Conservation (phyloP, 2,113 vertebrate genomes). For the Tupaia tana region DNA sequence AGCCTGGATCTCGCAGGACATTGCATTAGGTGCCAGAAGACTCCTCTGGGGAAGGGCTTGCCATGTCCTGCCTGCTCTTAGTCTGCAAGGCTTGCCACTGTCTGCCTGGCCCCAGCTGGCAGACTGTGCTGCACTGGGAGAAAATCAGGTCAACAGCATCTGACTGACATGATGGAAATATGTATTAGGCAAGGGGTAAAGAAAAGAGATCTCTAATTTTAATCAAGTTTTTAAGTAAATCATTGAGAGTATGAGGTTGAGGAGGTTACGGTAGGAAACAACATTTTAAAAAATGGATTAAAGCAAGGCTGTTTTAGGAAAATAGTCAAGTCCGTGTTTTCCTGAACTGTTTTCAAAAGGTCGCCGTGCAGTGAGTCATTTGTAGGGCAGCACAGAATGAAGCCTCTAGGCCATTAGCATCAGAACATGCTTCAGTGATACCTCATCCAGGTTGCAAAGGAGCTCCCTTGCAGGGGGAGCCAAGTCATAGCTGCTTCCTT, state of each 20-base stretch:
- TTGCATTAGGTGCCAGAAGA: background rate
- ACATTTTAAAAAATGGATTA: background rate
- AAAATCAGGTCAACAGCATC: background rate
- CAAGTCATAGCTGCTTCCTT: background rate
- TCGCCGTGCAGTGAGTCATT: background rate
- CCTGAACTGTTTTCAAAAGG: background rate
- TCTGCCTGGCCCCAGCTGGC: too few relatives aligned
- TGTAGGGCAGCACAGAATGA: background rate
- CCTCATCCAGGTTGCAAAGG: background rate
- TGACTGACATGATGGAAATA: background rate
- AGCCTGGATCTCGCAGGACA: conserved; percentile 20
- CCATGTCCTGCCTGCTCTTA: background rate
- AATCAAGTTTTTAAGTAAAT: background rate
- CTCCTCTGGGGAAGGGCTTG: background rate
- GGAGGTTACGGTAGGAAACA: background rate
- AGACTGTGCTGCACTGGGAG: background rate
- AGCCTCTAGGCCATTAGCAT: background rate
- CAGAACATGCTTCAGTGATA: background rate
- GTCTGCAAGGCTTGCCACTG: background rate
- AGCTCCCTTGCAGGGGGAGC: too few relatives aligned
- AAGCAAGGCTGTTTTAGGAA: background rate
- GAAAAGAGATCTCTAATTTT: background rate
- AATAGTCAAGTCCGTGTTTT: background rate
- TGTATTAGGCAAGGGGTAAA: background rate
- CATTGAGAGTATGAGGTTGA: background rate